Percentiles rank a stretch among this genome's conserved stretches.
phyloP scores from a whole-genome alignment of 1,140 invertebrate species.

The Octopus bimaculoides region DNA sequence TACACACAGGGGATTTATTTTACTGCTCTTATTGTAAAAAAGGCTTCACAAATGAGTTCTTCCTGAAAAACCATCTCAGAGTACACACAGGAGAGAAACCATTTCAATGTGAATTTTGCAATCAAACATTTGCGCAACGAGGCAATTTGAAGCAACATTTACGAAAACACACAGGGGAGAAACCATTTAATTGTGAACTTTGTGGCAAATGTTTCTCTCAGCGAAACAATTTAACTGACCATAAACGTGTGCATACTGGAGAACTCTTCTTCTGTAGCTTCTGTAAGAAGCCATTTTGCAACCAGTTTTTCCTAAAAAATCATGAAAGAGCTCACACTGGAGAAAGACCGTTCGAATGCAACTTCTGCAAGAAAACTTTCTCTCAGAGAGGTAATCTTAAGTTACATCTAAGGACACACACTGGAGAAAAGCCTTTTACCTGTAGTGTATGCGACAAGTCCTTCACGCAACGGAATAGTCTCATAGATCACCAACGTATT shows the following conservation, averaged over 20 bases:
- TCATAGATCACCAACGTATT: constrained; percentile 22
- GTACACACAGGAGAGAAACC: constrained; percentile 10
- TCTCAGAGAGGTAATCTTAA: constrained; percentile 63
- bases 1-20: constrained; percentile 63
- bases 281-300: constrained; percentile 19
- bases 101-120: constrained; percentile 13
- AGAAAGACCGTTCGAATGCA: constrained; percentile 18
- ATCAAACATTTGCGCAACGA: constrained; percentile 72
- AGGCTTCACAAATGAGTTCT: not conserved
- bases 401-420: constrained; percentile 57
- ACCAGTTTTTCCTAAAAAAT: constrained; percentile 16
- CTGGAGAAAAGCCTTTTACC: constrained; percentile 24
- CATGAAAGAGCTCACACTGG: constrained; percentile 6
- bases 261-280: constrained; percentile 25
- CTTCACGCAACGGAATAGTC: constrained; percentile 70
- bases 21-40: constrained; percentile 12
- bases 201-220: constrained; percentile 13
- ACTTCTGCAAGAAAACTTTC: constrained; percentile 18
- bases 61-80: not conserved
- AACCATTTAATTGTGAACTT: constrained; percentile 11
- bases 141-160: constrained; percentile 24
- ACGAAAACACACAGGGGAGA: constrained; percentile 26
- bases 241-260: constrained; percentile 58
- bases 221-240: constrained; percentile 1
- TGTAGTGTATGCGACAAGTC: constrained; percentile 54